phyloP scores from a whole-genome alignment of 2,797 vertebrate genomes.

The Neoniphon sammara region DNA sequence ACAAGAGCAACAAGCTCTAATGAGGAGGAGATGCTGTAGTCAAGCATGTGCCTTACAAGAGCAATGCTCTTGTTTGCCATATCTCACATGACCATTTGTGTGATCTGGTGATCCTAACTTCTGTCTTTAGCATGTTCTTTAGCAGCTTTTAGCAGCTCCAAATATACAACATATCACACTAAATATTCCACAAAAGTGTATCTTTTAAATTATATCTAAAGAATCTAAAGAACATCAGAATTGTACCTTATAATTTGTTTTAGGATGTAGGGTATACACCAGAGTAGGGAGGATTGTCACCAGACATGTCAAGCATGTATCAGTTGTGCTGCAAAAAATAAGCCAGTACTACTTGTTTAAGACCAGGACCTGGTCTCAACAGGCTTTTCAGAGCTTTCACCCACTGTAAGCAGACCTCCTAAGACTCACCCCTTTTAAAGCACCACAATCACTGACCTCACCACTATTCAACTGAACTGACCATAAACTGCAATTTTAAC shows the following conservation, averaged over 20 bases:
- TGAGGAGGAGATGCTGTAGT: constrained; percentile 34
- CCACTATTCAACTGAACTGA: no score
- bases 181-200: constrained; percentile 6
- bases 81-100: constrained; percentile 30
- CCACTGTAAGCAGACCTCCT: no score
- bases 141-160: background rate
- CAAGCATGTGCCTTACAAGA: background rate
- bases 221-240: background rate
- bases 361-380: no score
- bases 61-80: background rate
- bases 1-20: constrained; percentile 56
- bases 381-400: no score
- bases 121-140: background rate
- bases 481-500: no score
- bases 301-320: no score
- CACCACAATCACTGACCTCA: no score
- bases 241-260: background rate
- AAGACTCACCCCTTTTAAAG: no score
- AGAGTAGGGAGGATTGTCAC: no score
- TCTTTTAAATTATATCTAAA: background rate
- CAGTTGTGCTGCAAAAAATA: no score
- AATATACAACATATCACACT: constrained; percentile 2
- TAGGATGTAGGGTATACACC: no score
- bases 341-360: no score
- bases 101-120: constrained; percentile 22